Base-by-base conservation (phyloP, 1,140 invertebrate genomes). In the Coenobita brevimanus region DNA sequence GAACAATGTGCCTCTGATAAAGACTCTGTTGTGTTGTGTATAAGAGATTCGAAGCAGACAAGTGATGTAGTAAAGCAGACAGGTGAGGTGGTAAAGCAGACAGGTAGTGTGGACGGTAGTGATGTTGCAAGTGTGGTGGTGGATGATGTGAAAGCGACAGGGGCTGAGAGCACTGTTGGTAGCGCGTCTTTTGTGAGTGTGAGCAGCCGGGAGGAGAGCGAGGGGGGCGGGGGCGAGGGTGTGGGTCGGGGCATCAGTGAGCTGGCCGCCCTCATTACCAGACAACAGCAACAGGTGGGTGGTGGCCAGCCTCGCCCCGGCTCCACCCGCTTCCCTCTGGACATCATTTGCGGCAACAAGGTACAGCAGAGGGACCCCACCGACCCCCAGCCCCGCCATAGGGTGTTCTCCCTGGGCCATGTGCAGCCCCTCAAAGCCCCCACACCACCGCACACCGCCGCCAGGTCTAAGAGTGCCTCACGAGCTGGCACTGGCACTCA, bases 281-380 rank as follows among this genome's bases (percentile, higher is more conserved):
- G 57, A 2, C 76, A 78, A 41, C 83, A 85, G 30, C 76, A 78
- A 41, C 83, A 85, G 30, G 27, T 62, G 36, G 75, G 17, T 6
- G 46, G 64, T 17, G 21, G 36, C 24, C 85, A 24, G 76, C 13
- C 78, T 8, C 64, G 27, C 17, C 38, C 71, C 10, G 69, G 82
- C 3, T 67, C 76, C 6, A 87, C 76, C 27, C 76, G 62, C 41
- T 87, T 87, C 46, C 85, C 85, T 8, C 64, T 87, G 62, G 85
- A 87, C 41, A 87, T 87, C 57, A 73, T 87, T 8, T 80, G 85
- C 30, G 64, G 78, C 62, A 87, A 57, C 10, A 87, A 87, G 50
- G 21, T 87, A 50, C 46, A 50, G 17, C 46, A 30, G 10, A 13
- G n/a, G 36, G 50, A 62, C 27, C 27, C 36, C 57, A 46, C 0